Conservation (phyloP, 2,888 invertebrate species). For the Drosophila siamana region DNA sequence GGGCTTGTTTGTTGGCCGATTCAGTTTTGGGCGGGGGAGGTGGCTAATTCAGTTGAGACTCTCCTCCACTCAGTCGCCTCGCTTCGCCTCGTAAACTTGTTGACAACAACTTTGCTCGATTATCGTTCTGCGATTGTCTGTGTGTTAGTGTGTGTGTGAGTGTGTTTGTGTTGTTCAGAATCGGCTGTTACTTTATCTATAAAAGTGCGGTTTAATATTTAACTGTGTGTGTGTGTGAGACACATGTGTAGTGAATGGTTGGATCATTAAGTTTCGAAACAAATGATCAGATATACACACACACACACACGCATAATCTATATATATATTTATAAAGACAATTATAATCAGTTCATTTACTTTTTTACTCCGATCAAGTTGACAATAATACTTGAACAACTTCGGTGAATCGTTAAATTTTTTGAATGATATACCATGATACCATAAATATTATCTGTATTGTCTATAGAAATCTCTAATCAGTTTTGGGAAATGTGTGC, state of each 20-base stretch:
- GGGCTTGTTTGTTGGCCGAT: conserved; percentile 27
- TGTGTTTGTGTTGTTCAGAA: conserved; percentile 51
- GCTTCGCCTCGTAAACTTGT: conserved; percentile 67
- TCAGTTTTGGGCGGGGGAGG: conserved; percentile 36
- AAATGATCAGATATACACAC: conserved; percentile 8
- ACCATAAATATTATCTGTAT: background rate
- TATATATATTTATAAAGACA: background rate
- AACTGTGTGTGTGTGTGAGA: conserved; percentile 4
- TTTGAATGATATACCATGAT: background rate
- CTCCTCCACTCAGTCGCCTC: conserved; percentile 9
- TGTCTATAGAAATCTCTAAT: background rate
- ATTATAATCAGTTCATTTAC: background rate
- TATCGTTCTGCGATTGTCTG: conserved; percentile 40
- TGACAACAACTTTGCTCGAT: conserved; percentile 75
- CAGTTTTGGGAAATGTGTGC: too few relatives aligned
- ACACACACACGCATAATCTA: background rate
- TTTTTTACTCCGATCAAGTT: background rate
- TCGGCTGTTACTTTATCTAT: conserved; percentile 79
- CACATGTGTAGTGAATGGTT: conserved; percentile 23
- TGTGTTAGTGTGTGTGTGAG: conserved; percentile 15
- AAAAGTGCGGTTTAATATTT: conserved; percentile 50
- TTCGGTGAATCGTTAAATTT: background rate
- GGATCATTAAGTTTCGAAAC: conserved; percentile 35
- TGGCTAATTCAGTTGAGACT: conserved; percentile 34
- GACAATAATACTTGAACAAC: background rate